Evolutionary conservation across 2,888 invertebrate genomes (phyloP), one percentile per base, ranked within the genome.

Genomic region (Gisinianus flammeolus): DNA sequence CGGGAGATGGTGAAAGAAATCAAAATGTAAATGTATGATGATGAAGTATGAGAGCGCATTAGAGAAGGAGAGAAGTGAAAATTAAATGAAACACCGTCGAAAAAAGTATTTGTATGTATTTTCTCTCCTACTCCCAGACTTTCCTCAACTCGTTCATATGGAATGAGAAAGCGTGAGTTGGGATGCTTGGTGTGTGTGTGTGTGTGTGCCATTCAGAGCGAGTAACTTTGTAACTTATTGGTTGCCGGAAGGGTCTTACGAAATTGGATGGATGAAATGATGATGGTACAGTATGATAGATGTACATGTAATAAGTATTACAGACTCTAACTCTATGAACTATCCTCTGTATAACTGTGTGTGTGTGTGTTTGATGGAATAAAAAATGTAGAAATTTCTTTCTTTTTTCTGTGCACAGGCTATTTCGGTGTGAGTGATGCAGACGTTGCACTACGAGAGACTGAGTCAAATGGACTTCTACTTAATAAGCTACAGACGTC

Each of bases 371-470:
- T n/a, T n/a, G n/a, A n/a, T 58, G 58, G 22, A 8, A 24, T 12
- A 58, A 3, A 58, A 24, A 58, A 1, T 24, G 58, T 22, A 19
- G 16, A 44, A 44, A 6, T 44, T 16, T 44, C 6, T 44, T 10
- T 44, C 54, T 70, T 35, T 31, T 66, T 35, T 67, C 33, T 66
- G n/a, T 58, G 75, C 73, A 30, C 81, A 83, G 83, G 82, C 24
- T 82, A 82, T 75, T 83, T 83, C 71, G 82, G 83, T 33, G 82
- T 81, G 78, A 83, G 83, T 70, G 83, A 83, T 80, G 82, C 83
- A 12, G 83, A 83, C 77, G 80, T 81, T 69, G 80, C 79, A 22
- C 75, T 82, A 24, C 16, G n/a, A 22, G 22, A 44, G 68, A 33
- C 68, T 16, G 68, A 68, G 68, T 62, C 35, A 5, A 62, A 62